Conservation (phyloP, 2,888 invertebrate genomes). For the Strigamia maritima region DNA sequence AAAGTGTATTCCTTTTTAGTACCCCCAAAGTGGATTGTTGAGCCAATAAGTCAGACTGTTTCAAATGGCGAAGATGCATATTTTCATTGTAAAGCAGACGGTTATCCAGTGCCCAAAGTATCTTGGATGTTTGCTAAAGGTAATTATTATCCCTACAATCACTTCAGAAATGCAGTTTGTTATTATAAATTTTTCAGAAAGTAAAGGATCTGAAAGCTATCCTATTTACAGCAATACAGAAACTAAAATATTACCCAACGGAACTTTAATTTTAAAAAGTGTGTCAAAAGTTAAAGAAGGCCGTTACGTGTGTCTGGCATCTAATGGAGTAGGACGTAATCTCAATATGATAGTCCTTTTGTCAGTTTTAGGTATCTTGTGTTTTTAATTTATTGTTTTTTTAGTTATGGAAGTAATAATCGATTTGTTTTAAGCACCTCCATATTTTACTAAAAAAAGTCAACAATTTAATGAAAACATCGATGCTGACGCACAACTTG, state of each 20-base stretch:
- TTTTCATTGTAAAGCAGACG: slow-evolving; percentile 34
- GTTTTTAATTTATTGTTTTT: neutral
- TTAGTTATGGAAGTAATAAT: neutral
- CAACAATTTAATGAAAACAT: neutral
- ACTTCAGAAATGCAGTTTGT: neutral
- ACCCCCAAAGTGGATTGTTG: slow-evolving; percentile 43
- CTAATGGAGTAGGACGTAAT: slow-evolving; percentile 35
- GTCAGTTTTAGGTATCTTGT: neutral
- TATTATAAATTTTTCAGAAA: neutral
- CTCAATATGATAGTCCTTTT: neutral
- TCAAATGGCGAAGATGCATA: slow-evolving; percentile 9
- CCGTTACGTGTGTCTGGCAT: slow-evolving; percentile 9
- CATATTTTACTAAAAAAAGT: neutral
- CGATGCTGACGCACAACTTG: neutral
- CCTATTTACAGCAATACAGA: neutral
- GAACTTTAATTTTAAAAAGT: slow-evolving; percentile 17
- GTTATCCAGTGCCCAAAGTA: slow-evolving; percentile 31
- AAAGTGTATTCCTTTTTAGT: slow-evolving; percentile 42
- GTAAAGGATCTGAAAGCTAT: neutral
- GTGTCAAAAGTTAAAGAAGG: neutral
- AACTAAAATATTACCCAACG: neutral
- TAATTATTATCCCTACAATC: neutral
- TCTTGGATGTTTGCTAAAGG: slow-evolving; percentile 37
- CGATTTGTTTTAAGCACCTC: neutral
- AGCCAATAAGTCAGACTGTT: slow-evolving; percentile 41